A percentile compares a stretch with the other conserved stretches of the same genome.
These are phyloP conservation scores for Diorhabda elongata DNA, from an alignment of 1,140 invertebrate species.

Conservation along the genomic window DNA sequence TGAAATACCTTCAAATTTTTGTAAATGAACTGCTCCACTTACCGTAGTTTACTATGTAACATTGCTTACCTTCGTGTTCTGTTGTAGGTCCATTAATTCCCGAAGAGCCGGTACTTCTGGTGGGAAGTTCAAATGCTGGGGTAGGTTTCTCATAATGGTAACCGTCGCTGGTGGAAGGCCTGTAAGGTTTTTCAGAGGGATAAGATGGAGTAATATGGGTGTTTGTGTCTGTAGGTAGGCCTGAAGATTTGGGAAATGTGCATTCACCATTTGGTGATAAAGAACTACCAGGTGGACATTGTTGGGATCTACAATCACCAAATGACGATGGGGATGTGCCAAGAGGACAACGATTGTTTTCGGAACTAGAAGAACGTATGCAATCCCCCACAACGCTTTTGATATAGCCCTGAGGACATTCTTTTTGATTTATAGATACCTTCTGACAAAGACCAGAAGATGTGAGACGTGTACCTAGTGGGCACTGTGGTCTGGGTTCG, in stretches of 20 bases:
- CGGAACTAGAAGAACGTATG: not conserved
- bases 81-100: not conserved
- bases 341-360: not conserved
- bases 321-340: constrained; percentile 5
- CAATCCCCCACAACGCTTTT: not conserved
- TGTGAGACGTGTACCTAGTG: constrained; percentile 10
- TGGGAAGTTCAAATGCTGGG: constrained; percentile 17
- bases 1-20: no score
- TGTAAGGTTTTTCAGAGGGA: constrained; percentile 18
- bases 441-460: constrained; percentile 20
- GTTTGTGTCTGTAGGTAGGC: constrained; percentile 11
- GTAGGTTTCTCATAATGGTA: constrained; percentile 23
- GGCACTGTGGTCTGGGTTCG: constrained; percentile 17
- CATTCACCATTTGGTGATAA: constrained; percentile 13
- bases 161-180: constrained; percentile 18
- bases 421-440: not conserved
- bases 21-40: no score
- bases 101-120: not conserved
- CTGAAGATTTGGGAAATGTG: constrained; percentile 6
- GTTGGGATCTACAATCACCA: constrained; percentile 8
- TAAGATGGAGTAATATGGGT: constrained; percentile 17
- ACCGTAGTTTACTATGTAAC: no score
- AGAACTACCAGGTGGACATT: constrained; percentile 11
- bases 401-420: not conserved
- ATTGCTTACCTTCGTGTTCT: constrained; percentile 7